Evolutionary conservation across 2,797 vertebrate species (phyloP).

Genomic region (Poeciliopsis presidionis): DNA sequence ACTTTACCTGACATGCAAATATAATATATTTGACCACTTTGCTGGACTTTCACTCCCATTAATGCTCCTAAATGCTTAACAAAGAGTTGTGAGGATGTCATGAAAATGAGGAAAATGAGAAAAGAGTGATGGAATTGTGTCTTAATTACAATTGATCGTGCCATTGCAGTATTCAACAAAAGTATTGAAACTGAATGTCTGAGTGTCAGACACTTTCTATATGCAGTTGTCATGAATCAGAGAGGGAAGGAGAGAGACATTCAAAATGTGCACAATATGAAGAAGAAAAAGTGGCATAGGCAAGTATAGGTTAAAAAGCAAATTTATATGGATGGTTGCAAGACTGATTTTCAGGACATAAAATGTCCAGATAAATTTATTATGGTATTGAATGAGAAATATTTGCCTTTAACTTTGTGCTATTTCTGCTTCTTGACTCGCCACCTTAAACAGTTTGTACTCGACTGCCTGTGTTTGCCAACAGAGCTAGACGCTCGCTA

Average conservation of each 20-base stretch:
- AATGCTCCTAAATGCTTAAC: neutral
- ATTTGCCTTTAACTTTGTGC: neutral
- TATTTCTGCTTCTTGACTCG: neutral
- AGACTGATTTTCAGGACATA: neutral
- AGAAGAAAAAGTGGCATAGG: neutral
- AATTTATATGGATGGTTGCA: neutral
- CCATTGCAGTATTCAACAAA: neutral
- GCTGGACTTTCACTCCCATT: neutral
- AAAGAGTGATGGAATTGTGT: neutral
- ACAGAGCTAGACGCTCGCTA: slow-evolving; percentile 7
- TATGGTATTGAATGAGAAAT: neutral
- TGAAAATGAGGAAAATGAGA: neutral
- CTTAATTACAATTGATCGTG: neutral
- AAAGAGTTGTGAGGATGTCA: neutral
- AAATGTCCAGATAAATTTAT: neutral
- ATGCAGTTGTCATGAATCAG: neutral
- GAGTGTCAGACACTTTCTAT: neutral
- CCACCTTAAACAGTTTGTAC: neutral
- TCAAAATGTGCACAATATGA: neutral
- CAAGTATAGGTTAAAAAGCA: neutral
- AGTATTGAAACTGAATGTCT: neutral
- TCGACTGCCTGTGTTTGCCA: neutral
- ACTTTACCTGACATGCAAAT: neutral
- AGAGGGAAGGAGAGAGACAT: neutral
- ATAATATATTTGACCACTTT: neutral